phyloP scores from a whole-genome alignment of 2,888 invertebrate species.

The Tipula vernalis region DNA sequence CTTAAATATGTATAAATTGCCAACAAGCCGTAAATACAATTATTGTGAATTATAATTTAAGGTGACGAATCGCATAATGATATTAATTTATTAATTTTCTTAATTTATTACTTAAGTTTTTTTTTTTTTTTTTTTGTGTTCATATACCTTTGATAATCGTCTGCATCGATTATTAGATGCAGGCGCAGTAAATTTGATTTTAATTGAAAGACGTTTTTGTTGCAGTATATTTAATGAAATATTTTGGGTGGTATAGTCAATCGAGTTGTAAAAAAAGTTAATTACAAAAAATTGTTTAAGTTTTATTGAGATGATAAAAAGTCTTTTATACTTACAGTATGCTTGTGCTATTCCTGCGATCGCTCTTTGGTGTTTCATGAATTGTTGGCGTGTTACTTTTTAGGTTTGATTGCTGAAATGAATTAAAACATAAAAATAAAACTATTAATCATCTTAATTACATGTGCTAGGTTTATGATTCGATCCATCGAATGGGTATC shows the following conservation, averaged over 20 bases:
- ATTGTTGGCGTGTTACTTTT: not conserved
- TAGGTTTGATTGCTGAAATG: not conserved
- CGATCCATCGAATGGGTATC: no score
- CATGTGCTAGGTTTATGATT: not conserved
- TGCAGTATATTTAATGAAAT: not conserved
- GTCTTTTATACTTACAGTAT: not conserved
- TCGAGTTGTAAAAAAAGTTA: not conserved
- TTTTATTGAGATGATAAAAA: not conserved
- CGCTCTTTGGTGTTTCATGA: not conserved
- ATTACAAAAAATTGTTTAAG: not conserved
- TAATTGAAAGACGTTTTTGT: not conserved
- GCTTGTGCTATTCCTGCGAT: no score
- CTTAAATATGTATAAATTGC: no score
- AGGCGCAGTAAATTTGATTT: not conserved
- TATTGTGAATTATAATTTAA: not conserved
- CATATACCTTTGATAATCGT: not conserved
- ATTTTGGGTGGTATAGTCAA: not conserved
- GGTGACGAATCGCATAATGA: not conserved
- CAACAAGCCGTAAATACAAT: not conserved
- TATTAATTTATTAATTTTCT: not conserved
- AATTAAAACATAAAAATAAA: not conserved
- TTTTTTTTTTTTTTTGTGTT: not conserved
- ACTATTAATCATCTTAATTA: not conserved
- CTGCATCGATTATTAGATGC: not conserved
- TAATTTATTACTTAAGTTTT: not conserved